Evolutionary conservation across 2,888 invertebrate genomes (phyloP).

Genomic region (Trissolcus japonicus): DNA sequence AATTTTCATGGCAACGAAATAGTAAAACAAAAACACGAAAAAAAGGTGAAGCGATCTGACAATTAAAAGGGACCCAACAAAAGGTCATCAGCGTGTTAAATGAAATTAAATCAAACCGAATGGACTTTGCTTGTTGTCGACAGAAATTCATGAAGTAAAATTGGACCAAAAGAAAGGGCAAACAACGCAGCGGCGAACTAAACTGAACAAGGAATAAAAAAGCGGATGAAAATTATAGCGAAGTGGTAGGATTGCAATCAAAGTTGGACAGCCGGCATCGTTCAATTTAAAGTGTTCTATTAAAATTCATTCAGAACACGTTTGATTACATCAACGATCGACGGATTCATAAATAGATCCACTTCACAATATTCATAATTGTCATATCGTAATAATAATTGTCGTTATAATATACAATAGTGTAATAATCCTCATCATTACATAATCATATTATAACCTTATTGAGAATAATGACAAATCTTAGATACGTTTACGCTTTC

Average conservation of each 20-base stretch:
- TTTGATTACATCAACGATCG: conserved; percentile 74
- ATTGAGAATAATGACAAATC: conserved; percentile 62
- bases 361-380: conserved; percentile 70
- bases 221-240: conserved; percentile 1
- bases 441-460: conserved; percentile 57
- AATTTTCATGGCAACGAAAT: too few species aligned
- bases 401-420: conserved; percentile 57
- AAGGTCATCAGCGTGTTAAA: too few species aligned
- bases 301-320: conserved; percentile 72
- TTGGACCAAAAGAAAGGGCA: neutral
- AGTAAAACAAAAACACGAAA: neutral
- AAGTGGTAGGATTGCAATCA: conserved; percentile 15
- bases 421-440: conserved; percentile 52
- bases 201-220: conserved; percentile 1
- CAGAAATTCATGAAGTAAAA: neutral
- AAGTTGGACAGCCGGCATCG: conserved; percentile 5
- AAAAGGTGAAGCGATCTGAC: too few species aligned
- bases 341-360: conserved; percentile 71
- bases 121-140: neutral
- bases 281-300: conserved; percentile 70
- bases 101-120: too few species aligned
- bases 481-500: conserved; percentile 55
- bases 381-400: conserved; percentile 62
- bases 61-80: too few species aligned
- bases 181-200: conserved; percentile 8